Evolutionary conservation across 2,797 vertebrate species (phyloP), one percentile per base, ranked within the genome.

Genomic region (Monodelphis domestica): DNA sequence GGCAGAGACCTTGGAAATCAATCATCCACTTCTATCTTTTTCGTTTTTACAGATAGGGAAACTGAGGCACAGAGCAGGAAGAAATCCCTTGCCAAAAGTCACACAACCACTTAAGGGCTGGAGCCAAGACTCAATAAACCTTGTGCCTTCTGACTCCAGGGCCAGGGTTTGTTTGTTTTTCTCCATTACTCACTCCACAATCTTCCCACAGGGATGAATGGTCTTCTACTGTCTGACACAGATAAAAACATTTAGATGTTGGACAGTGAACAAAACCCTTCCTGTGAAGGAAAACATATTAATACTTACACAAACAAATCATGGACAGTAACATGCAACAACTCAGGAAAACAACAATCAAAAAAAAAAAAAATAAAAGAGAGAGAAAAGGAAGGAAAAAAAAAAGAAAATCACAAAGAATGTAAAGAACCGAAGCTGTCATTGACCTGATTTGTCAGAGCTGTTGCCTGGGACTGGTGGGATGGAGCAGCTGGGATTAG

Each of bases 391-490:
- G n/a, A 92, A 96, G 91, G 96, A 24, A 38, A 21, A 91, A 89
- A 56, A 92, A 55, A 92, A 95, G 94, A 91, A 30, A 96, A 96
- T 98, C 97, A 96, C 55, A 94, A 97, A 97, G 93, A 96, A 98
- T 91, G 96, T 28, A 98, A 92, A 98, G 97, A 98, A 99, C 98
- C 98, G 98, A 98, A 98, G 98, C 97, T 98, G 97, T 95, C 97
- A 98, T 98, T 99, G 98, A 99, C 99, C 99, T 99, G 99, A 98
- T 98, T 99, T 99, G 98, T 99, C 98, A 98, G 98, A 98, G 98
- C 87, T 98, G 98, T 97, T 98, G 98, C 98, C 98, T 97, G 98
- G 97, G 98, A 98, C 97, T 98, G 98, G 97, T 96, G 97, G 97
- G 97, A 98, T 90, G 98, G 98, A 98, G 98, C 98, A 98, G 98